Evolutionary conservation across 2,888 invertebrate genomes (phyloP).

Genomic region (Crocallis elinguaria): DNA sequence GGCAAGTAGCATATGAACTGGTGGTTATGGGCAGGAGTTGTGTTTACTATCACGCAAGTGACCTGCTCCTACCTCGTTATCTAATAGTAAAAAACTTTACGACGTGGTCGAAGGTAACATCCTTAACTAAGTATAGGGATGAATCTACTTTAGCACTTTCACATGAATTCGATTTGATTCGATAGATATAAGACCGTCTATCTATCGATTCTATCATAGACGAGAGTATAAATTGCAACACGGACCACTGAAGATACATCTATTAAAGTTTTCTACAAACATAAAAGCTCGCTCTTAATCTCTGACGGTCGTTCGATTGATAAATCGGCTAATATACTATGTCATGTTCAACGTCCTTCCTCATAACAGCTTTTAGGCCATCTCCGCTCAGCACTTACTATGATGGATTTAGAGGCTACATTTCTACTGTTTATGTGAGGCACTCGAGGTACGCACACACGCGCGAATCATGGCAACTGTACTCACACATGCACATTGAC

Average conservation of each 20-base stretch:
- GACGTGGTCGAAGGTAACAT: too few relatives aligned
- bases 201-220: too few relatives aligned
- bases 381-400: conserved; percentile 27
- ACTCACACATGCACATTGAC: conserved; percentile 67
- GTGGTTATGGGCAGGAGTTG: too few relatives aligned
- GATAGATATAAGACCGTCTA: too few relatives aligned
- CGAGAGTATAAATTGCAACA: not conserved
- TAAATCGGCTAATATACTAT: conserved; percentile 8
- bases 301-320: conserved; percentile 1
- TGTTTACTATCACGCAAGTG: too few relatives aligned
- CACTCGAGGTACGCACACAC: conserved; percentile 45
- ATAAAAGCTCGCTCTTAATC: not conserved
- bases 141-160: too few relatives aligned
- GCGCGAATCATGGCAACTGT: conserved; percentile 39
- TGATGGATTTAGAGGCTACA: conserved; percentile 33
- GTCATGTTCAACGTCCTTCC: conserved; percentile 28
- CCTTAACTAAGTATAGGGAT: too few relatives aligned
- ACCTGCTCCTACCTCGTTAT: too few relatives aligned
- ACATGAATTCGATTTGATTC: too few relatives aligned
- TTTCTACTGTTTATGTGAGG: conserved; percentile 37
- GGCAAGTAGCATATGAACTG: too few relatives aligned
- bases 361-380: conserved; percentile 31
- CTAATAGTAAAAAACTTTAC: too few relatives aligned
- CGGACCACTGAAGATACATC: not conserved
- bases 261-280: conserved; percentile 8